A percentile compares a stretch with the other conserved stretches of the same genome.
Conservation (phyloP, 2,797 vertebrate genomes). For the Eulemur coronatus region DNA sequence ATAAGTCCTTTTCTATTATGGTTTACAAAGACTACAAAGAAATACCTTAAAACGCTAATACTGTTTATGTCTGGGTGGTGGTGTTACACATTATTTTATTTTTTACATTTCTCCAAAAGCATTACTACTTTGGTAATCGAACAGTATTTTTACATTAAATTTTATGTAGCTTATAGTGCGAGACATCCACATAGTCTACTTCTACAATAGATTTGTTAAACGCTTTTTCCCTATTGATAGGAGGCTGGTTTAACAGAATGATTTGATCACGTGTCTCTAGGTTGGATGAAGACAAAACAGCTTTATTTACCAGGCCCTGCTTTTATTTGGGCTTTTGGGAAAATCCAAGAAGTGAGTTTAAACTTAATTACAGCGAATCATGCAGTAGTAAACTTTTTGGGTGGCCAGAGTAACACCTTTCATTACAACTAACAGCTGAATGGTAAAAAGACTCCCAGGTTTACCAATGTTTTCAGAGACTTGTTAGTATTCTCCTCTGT, state of each 20-base stretch:
- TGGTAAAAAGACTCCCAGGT: constrained; percentile 73
- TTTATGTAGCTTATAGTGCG: constrained; percentile 20
- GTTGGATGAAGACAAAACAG: constrained; percentile 61
- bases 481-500: constrained; percentile 78
- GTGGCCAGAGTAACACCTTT: constrained; percentile 82
- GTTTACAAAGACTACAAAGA: constrained; percentile 51
- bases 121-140: constrained; percentile 31
- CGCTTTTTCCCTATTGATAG: constrained; percentile 6
- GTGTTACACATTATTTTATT: constrained; percentile 62
- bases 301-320: constrained; percentile 76
- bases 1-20: constrained; percentile 13
- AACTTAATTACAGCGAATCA: constrained; percentile 73
- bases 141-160: constrained; percentile 53
- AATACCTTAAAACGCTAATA: constrained; percentile 53
- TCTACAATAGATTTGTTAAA: not conserved
- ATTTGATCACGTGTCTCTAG: constrained; percentile 22
- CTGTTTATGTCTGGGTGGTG: constrained; percentile 44
- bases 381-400: constrained; percentile 77
- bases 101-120: constrained; percentile 48
- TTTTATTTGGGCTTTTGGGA: constrained; percentile 57
- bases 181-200: not conserved
- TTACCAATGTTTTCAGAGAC: constrained; percentile 80
- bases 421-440: constrained; percentile 79
- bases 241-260: constrained; percentile 31
- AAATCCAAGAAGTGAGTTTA: constrained; percentile 66